Conservation (phyloP, 2,797 vertebrate species). For the Tokudaia muenninki region DNA sequence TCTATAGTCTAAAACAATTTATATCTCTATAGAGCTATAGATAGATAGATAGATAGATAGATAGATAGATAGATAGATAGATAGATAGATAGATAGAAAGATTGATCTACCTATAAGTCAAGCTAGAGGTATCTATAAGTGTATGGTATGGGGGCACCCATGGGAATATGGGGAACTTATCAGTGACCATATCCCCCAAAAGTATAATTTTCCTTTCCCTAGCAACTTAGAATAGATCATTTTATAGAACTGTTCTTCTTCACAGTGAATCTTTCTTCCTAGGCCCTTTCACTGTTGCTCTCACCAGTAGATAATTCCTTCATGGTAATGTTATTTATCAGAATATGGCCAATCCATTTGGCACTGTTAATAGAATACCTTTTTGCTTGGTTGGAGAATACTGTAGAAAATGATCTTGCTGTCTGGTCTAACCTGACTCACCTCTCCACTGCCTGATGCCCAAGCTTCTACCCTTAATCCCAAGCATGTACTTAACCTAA, state of each 20-base stretch:
- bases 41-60: too few species aligned
- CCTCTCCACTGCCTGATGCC: background rate
- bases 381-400: background rate
- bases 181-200: background rate
- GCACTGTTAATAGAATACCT: background rate
- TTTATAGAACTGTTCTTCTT: background rate
- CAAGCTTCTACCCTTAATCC: slow-evolving; percentile 4
- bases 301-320: background rate
- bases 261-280: background rate
- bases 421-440: background rate
- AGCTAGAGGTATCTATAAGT: background rate
- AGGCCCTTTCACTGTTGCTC: background rate
- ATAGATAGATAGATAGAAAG: background rate
- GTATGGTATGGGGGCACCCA: background rate
- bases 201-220: background rate
- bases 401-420: background rate
- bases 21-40: too few species aligned
- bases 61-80: too few species aligned
- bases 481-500: background rate
- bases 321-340: background rate
- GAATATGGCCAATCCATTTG: background rate
- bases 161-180: background rate
- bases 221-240: background rate
- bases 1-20: background rate
- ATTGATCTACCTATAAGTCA: background rate